These are phyloP conservation scores for Melinaea marsaeus DNA, from an alignment of 2,888 invertebrate species.

Conservation along the genomic window DNA sequence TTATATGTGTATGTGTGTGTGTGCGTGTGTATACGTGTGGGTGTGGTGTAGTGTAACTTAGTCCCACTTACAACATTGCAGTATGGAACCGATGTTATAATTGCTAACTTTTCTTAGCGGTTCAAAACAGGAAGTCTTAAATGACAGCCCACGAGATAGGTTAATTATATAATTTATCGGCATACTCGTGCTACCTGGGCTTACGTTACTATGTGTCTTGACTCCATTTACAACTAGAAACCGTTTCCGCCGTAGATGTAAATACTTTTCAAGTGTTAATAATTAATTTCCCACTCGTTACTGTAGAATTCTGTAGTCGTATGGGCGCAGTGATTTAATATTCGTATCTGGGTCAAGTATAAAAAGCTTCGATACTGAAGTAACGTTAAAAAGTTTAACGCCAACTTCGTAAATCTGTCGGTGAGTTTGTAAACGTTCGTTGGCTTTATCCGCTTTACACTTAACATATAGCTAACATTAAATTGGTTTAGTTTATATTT, in stretches of 20 bases:
- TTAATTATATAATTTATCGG: constrained; percentile 47
- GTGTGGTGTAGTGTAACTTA: too few relatives aligned
- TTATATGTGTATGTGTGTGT: too few relatives aligned
- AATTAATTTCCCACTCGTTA: constrained; percentile 7
- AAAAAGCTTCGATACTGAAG: constrained; percentile 28
- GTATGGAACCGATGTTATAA: constrained; percentile 4
- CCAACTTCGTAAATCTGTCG: constrained; percentile 24
- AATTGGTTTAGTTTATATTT: constrained; percentile 27
- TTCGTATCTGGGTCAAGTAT: constrained; percentile 29
- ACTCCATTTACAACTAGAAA: constrained; percentile 35
- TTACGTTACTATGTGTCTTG: constrained; percentile 46
- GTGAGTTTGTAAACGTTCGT: constrained; percentile 21
- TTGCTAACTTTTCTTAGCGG: constrained; percentile 35
- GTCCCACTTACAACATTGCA: neutral
- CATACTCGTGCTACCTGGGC: constrained; percentile 38
- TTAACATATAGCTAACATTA: constrained; percentile 20
- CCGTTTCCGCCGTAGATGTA: constrained; percentile 38
- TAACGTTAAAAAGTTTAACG: constrained; percentile 31
- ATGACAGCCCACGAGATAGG: constrained; percentile 47
- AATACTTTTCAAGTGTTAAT: constrained; percentile 33
- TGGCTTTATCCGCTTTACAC: constrained; percentile 13
- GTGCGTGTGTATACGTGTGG: too few relatives aligned
- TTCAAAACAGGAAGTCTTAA: constrained; percentile 49
- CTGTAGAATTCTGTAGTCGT: neutral
- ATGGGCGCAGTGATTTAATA: constrained; percentile 13